These are phyloP conservation scores for Agriopis aurantiaria DNA, from an alignment of 2,888 invertebrate species.

Conservation along the genomic window DNA sequence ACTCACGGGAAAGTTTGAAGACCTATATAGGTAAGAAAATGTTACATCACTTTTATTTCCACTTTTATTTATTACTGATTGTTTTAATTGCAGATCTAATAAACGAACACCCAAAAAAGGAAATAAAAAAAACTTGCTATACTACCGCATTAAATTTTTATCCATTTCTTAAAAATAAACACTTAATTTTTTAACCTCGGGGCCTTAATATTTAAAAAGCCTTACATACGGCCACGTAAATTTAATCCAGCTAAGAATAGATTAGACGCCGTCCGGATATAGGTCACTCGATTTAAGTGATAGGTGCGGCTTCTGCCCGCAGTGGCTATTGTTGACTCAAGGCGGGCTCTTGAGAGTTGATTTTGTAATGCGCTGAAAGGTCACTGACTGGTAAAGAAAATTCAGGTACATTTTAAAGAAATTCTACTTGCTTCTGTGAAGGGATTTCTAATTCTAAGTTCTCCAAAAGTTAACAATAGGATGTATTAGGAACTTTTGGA, in stretches of 20 bases:
- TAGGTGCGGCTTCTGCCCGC: constrained; percentile 49
- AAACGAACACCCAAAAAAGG: too few species aligned
- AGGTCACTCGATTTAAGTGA: constrained; percentile 54
- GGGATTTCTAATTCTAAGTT: background rate
- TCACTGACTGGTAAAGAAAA: constrained; percentile 4
- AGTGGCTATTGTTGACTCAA: constrained; percentile 19
- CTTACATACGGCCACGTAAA: constrained; percentile 29
- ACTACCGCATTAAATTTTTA: too few species aligned
- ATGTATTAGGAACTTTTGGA: too few species aligned
- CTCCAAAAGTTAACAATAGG: too few species aligned
- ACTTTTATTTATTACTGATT: too few species aligned
- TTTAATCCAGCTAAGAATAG: constrained; percentile 54
- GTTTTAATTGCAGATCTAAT: too few species aligned
- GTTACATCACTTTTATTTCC: too few species aligned
- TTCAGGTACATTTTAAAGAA: background rate
- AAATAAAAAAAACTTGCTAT: too few species aligned
- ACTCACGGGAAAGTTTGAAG: too few species aligned
- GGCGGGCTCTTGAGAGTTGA: constrained; percentile 23
- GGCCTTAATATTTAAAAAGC: constrained; percentile 14
- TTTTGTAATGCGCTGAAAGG: constrained; percentile 24
- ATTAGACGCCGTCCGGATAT: constrained; percentile 50
- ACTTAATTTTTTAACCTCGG: background rate
- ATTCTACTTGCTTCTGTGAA: background rate
- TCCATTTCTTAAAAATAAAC: too few species aligned
- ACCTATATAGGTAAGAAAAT: too few species aligned